Evolutionary conservation across 2,113 vertebrate species (phyloP), one percentile per base, ranked within the genome.

Genomic region (Embiotoca jacksoni): DNA sequence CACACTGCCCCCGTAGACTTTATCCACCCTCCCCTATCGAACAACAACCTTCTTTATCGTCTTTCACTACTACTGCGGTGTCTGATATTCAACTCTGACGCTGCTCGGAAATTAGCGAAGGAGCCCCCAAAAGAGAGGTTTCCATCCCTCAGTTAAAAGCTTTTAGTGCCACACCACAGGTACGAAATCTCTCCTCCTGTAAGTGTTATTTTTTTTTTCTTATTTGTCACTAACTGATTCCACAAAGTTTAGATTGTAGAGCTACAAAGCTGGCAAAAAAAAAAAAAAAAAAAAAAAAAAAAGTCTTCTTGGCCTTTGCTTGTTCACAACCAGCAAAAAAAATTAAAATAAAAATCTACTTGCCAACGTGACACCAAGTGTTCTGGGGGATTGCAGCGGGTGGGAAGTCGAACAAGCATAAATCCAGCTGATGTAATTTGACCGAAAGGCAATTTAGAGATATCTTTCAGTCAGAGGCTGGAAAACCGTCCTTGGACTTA

Each of bases 51-150:
- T 76, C 72, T 53, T 35, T 80, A 54, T 74, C 78, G 94, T 85
- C 69, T 78, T 47, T 72, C 75, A 49, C 58, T 94, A 94, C 95
- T 74, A 93, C 94, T 95, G 35, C 50, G 58, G 53, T 55, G 30
- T 84, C 56, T 6, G 6, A 37, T 66, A 72, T 64, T 81, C 53
- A 58, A 81, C 75, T 44, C 31, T 56, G 23, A 23, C 23, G 55
- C 70, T 71, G 72, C 61, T 75, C 47, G 69, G 54, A 62, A 73
- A 58, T 64, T 47, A 54, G 61, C 10, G 44, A 79, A 68, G 55
- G 60, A 78, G 37, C 74, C 62, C 49, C 36, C 23, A 23, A 46
- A 52, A 41, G 36, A 73, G 11, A 58, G 68, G 69, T 44, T 44
- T 44, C 41, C 41, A 13, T 44, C 41, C 10, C 15, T 60, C 15